phyloP scores from a whole-genome alignment of 2,888 invertebrate species.

The Acronicta alni region DNA sequence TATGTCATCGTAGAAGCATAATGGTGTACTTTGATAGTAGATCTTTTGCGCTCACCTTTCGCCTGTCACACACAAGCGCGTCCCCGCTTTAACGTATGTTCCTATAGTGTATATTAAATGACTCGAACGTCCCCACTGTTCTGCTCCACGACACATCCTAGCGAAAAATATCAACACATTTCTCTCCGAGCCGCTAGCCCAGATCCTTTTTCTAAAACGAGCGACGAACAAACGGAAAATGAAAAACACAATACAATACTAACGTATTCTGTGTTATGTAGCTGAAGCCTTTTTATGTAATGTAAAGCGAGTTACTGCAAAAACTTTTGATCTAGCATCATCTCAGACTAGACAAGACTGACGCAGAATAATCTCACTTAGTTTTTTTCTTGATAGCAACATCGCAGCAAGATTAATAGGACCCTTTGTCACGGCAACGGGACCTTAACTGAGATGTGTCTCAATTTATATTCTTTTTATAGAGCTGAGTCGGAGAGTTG shows the following conservation, averaged over 20 bases:
- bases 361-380: constrained; percentile 44
- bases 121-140: constrained; percentile 38
- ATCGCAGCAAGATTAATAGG: constrained; percentile 59
- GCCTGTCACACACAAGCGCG: constrained; percentile 16
- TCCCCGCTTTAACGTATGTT: constrained; percentile 36
- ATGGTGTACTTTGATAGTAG: background rate
- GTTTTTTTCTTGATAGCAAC: constrained; percentile 54
- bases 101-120: constrained; percentile 50
- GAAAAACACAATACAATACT: constrained; percentile 16
- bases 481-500: constrained; percentile 62
- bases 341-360: constrained; percentile 11
- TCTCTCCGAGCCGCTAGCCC: constrained; percentile 24
- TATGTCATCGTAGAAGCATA: no score
- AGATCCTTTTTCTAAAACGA: constrained; percentile 19
- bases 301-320: constrained; percentile 17
- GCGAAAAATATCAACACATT: constrained; percentile 38
- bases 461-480: constrained; percentile 67
- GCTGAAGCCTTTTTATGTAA: constrained; percentile 12
- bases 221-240: constrained; percentile 14
- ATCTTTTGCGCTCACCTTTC: constrained; percentile 12
- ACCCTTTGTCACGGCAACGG: constrained; percentile 49
- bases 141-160: constrained; percentile 21
- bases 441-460: constrained; percentile 57
- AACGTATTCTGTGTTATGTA: constrained; percentile 6
- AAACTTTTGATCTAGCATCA: constrained; percentile 13